phyloP scores from a whole-genome alignment of 2,113 vertebrate species.

The Myrmophylax atrothorax region DNA sequence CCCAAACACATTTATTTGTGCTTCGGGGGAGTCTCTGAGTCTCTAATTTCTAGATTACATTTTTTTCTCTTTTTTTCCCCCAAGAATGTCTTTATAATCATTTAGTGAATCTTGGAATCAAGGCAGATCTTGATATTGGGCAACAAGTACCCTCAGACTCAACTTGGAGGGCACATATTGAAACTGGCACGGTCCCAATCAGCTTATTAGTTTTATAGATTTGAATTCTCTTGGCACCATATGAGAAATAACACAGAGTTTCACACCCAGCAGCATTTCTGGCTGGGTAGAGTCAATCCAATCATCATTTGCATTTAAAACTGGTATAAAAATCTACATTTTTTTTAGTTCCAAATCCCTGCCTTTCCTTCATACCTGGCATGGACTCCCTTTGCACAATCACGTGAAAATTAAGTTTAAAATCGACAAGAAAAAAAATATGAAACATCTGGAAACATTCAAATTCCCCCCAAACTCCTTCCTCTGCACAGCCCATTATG shows the following conservation, averaged over 20 bases:
- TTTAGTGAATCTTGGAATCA: neutral
- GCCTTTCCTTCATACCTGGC: neutral
- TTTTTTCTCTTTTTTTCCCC: neutral
- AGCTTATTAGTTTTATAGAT: slow-evolving; percentile 15
- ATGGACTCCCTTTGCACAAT: neutral
- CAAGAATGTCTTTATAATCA: neutral
- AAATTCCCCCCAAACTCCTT: neutral
- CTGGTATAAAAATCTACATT: neutral
- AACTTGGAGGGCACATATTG: neutral
- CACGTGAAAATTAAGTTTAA: neutral
- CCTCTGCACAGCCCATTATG: neutral
- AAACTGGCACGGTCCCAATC: neutral
- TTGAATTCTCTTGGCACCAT: neutral
- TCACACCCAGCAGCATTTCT: slow-evolving; percentile 17
- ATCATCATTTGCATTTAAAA: neutral
- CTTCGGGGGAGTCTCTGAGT: neutral
- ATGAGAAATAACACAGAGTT: neutral
- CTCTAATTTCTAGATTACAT: neutral
- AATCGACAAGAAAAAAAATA: neutral
- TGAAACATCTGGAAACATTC: slow-evolving; percentile 3
- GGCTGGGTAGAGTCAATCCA: neutral
- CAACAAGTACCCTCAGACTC: neutral
- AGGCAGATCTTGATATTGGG: neutral
- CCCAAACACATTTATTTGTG: neutral
- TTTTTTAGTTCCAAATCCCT: neutral